Conservation (phyloP, 2,113 vertebrate genomes). For the Nansenia antarctica region DNA sequence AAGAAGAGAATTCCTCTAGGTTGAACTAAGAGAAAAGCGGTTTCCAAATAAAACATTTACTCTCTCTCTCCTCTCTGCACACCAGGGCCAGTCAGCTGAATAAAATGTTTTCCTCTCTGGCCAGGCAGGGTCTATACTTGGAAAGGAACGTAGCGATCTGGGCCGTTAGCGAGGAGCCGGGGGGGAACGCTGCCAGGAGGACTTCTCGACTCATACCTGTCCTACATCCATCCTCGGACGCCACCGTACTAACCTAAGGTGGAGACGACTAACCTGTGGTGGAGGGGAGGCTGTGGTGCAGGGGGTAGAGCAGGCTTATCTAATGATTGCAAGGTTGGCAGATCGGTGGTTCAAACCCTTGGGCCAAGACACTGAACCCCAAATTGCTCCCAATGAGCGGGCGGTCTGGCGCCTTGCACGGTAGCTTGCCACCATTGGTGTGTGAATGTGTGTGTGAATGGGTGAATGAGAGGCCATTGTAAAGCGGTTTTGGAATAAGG, state of each 20-base stretch:
- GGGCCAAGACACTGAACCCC: too few species aligned
- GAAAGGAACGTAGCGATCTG: constrained; percentile 38
- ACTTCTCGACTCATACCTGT: constrained; percentile 12
- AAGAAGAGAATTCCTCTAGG: constrained; percentile 41
- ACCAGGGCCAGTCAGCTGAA: constrained; percentile 22
- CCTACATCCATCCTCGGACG: not conserved
- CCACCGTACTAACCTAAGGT: too few species aligned
- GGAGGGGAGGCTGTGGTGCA: too few species aligned
- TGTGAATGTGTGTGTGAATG: too few species aligned
- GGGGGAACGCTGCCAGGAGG: not conserved
- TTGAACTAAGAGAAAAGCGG: constrained; percentile 34
- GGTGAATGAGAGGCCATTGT: too few species aligned
- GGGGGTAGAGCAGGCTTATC: too few species aligned
- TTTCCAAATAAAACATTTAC: constrained; percentile 57
- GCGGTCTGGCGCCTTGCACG: too few species aligned
- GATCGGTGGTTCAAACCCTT: too few species aligned
- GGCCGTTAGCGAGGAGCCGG: not conserved
- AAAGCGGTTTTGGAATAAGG: too few species aligned
- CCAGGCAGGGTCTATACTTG: constrained; percentile 39
- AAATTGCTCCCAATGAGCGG: too few species aligned
- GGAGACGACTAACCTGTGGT: not conserved
- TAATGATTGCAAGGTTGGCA: too few species aligned
- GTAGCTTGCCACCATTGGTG: too few species aligned
- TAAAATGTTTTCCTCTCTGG: constrained; percentile 37
- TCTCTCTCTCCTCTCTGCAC: constrained; percentile 3